phyloP scores from a whole-genome alignment of 1,140 invertebrate species.

The Drosophila sproati region DNA sequence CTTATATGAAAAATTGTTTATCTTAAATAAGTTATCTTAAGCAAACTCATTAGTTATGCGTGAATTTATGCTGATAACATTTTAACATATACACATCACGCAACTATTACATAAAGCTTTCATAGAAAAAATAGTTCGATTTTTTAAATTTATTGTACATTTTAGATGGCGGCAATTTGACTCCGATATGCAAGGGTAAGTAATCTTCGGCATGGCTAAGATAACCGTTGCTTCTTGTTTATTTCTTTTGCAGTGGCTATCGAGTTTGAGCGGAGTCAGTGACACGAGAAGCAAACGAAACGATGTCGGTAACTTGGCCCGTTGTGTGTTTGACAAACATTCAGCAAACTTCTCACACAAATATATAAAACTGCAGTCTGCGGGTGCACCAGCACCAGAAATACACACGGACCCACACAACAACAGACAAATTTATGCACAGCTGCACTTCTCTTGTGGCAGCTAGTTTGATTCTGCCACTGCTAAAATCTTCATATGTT shows the following conservation, averaged over 20 bases:
- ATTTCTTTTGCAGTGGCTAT: slow-evolving; percentile 18
- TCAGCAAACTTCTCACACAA: slow-evolving; percentile 41
- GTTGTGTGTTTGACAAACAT: slow-evolving; percentile 58
- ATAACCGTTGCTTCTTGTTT: background rate
- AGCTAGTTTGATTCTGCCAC: background rate
- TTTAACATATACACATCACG: too few species aligned
- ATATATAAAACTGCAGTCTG: slow-evolving; percentile 32
- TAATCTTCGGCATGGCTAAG: too few species aligned
- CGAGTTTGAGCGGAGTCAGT: slow-evolving; percentile 48
- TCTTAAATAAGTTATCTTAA: too few species aligned
- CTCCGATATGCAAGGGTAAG: too few species aligned
- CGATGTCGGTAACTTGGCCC: slow-evolving; percentile 18
- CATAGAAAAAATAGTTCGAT: too few species aligned
- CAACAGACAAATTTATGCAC: background rate
- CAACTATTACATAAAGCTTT: too few species aligned
- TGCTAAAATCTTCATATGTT: background rate
- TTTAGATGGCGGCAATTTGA: too few species aligned
- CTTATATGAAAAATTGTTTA: too few species aligned
- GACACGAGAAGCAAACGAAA: slow-evolving; percentile 46
- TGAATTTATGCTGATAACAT: too few species aligned
- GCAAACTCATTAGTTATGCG: too few species aligned
- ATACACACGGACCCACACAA: background rate
- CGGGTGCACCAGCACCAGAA: slow-evolving; percentile 11
- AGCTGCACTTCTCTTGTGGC: slow-evolving; percentile 23
- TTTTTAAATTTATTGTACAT: too few species aligned